A percentile compares a stretch with the other conserved stretches of the same genome.
Evolutionary conservation across 2,797 vertebrate species (phyloP).

Genomic region (Sebastes jordani): DNA sequence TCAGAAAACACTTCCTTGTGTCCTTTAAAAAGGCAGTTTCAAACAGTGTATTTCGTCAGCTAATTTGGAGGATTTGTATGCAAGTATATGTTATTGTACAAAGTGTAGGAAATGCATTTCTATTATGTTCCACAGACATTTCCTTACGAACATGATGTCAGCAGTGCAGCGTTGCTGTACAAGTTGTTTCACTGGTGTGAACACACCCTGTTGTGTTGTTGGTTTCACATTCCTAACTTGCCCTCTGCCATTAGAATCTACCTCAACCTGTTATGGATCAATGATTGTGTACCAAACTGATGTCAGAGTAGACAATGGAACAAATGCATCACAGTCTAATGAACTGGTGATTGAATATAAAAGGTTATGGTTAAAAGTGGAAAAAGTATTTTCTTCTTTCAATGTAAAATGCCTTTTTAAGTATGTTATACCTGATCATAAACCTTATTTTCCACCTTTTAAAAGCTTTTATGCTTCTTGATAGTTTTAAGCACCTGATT

Average conservation of each 20-base stretch:
- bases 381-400: background rate
- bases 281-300: background rate
- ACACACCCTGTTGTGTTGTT: conserved; percentile 36
- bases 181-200: background rate
- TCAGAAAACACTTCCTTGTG: too few relatives aligned
- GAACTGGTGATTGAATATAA: background rate
- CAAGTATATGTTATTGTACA: background rate
- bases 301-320: background rate
- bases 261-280: conserved; percentile 13
- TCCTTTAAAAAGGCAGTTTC: too few relatives aligned
- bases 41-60: too few relatives aligned
- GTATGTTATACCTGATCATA: background rate
- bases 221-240: conserved; percentile 41
- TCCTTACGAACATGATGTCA: background rate
- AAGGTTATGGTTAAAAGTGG: background rate
- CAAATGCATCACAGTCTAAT: background rate
- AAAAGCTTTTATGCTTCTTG: background rate
- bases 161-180: background rate
- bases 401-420: background rate
- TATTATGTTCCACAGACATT: background rate
- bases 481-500: too few relatives aligned
- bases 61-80: background rate
- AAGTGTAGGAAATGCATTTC: background rate
- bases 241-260: background rate
- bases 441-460: background rate